Conservation (phyloP, 2,113 vertebrate genomes). For the Podarcis raffonei region DNA sequence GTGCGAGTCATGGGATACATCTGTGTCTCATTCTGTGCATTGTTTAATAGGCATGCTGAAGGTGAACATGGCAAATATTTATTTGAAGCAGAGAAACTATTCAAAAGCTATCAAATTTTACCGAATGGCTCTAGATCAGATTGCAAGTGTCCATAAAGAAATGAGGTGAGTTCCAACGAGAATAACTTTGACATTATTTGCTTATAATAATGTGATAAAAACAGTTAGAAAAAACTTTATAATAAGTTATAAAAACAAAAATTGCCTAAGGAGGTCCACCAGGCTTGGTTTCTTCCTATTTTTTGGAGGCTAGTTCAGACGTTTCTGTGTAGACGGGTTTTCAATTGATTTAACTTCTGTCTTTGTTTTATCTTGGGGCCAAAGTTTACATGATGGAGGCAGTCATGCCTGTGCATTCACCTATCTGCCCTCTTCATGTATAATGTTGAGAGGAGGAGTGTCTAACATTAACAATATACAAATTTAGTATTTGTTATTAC, state of each 20-base stretch:
- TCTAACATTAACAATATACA: not conserved
- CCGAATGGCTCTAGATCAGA: constrained; percentile 96
- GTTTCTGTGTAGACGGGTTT: not conserved
- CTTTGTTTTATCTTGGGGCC: not conserved
- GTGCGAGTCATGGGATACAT: not conserved
- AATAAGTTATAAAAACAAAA: too few relatives aligned
- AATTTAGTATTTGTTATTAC: too few relatives aligned
- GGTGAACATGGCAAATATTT: constrained; percentile 98
- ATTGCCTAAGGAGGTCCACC: not conserved
- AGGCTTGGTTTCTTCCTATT: not conserved
- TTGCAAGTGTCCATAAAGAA: constrained; percentile 89
- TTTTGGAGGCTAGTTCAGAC: not conserved
- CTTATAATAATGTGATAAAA: not conserved
- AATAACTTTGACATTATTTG: not conserved
- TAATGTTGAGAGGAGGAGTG: not conserved
- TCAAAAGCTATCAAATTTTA: constrained; percentile 97
- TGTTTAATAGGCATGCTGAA: constrained; percentile 86
- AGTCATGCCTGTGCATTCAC: not conserved
- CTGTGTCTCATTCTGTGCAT: constrained; percentile 28
- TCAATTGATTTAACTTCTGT: not conserved
- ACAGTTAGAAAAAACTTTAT: too few relatives aligned
- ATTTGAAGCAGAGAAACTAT: constrained; percentile 95
- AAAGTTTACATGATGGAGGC: not conserved
- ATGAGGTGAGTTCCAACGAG: constrained; percentile 79
- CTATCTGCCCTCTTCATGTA: not conserved